Base-by-base conservation (phyloP, 2,113 vertebrate species). In the Zapus hudsonius region DNA sequence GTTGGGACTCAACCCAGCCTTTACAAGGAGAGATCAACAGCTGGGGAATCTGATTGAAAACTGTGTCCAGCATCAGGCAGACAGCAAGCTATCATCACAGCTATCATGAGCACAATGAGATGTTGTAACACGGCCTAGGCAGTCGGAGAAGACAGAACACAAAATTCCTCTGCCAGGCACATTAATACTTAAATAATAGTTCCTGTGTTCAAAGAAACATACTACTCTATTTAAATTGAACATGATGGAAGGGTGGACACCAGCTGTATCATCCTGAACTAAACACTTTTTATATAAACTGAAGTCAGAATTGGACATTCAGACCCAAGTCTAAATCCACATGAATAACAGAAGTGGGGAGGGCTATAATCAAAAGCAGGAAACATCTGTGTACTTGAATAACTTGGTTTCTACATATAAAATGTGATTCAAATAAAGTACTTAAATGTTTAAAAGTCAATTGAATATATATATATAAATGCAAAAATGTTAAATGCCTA, bases 381-480 rank as follows among this genome's bases (percentile, higher is more conserved):
- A 89, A 57, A 33, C 1, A 89, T 47, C 5, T 52, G 22, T 78
- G 25, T 88, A 5, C 40, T 70, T 61, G 22, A 75, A 61, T 2
- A 83, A 82, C 13, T 63, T 9, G 36, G 76, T 0, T 61, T 38
- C 1, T 7, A 33, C 4, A 31, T 22, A 8, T 8, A 70, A 85
- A 27, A 22, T 20, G 33, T 40, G 11, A 57, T 20, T 64, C 40
- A 84, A 87, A 81, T 4, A 69, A 1, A 84, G 31, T 29, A 29
- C 19, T 87, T 86, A 70, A 16, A 73, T 15, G 27, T 11, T 38
- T 47, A 84, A 79, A 87, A 73, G 27, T 38, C 20, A 84, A 64
- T 12, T 89, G 47, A 90, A 92, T 13, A 2, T 42, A 47, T 27
- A 19, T 74, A 86, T 72, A 66, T 27, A 93, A 96, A 78, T 29